Conservation (phyloP, 2,888 invertebrate genomes). For the Bombyx huttoni region DNA sequence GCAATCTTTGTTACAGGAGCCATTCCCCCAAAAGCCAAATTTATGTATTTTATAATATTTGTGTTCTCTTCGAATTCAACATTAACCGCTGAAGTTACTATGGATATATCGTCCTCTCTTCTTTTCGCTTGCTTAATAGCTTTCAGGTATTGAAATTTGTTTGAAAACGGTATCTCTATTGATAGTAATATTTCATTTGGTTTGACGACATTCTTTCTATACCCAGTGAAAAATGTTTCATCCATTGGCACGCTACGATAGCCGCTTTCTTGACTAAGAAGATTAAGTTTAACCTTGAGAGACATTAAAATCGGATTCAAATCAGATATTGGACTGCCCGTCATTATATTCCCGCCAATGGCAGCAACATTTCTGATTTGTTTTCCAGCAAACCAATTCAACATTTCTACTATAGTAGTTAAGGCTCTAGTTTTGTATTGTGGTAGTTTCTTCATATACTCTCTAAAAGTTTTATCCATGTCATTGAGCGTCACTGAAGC, state of each 20-base stretch:
- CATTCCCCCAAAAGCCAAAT: constrained; percentile 93
- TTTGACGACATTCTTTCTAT: constrained; percentile 79
- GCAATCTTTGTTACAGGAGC: constrained; percentile 90
- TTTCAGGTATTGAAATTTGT: constrained; percentile 77
- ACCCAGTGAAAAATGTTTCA: constrained; percentile 83
- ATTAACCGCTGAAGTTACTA: constrained; percentile 85
- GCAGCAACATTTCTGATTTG: constrained; percentile 97
- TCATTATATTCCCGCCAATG: constrained; percentile 95
- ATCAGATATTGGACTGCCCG: constrained; percentile 96
- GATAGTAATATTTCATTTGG: constrained; percentile 81
- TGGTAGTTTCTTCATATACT: constrained; percentile 70
- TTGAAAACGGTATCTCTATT: constrained; percentile 80
- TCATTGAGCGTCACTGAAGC: constrained; percentile 86
- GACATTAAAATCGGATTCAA: constrained; percentile 94
- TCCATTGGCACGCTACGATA: constrained; percentile 78
- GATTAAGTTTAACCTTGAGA: constrained; percentile 80
- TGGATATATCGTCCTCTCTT: constrained; percentile 91
- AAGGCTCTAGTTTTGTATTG: constrained; percentile 78
- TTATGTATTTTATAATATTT: constrained; percentile 70
- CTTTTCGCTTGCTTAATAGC: constrained; percentile 89
- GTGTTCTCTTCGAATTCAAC: constrained; percentile 73
- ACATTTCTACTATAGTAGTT: constrained; percentile 82
- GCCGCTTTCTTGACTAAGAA: constrained; percentile 70
- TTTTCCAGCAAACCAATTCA: constrained; percentile 95
- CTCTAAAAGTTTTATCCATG: constrained; percentile 76